Evolutionary conservation across 2,888 invertebrate species (phyloP), one percentile per base, ranked within the genome.

Genomic region (Nycteola revayana): DNA sequence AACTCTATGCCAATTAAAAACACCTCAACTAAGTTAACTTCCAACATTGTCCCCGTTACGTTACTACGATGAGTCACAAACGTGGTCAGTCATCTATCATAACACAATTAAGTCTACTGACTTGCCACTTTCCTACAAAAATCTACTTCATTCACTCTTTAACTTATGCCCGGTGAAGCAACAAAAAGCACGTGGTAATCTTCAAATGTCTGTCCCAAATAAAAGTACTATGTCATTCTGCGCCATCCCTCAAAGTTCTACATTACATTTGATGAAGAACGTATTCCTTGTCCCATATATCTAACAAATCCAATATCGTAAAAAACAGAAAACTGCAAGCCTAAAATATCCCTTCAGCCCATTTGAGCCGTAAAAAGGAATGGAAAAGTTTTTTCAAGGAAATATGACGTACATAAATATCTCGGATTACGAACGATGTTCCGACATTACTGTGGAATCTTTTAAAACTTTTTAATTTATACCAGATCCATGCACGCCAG

Each of bases 401-500:
- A 78, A 77, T 77, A 80, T 77, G 73, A 70, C 70, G 71, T 67
- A 75, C 77, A 80, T 78, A 80, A 82, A 82, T 77, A 69, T 70
- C 66, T 59, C 68, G 56, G 69, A 64, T 67, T 63, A 62, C 70
- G 66, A 67, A 72, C 77, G 75, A 73, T 79, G 75, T 79, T 84
- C 70, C 75, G 60, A 75, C 66, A 36, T 54, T 51, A 44, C 34
- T 44, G 53, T 51, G 45, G 40, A 64, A 68, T 75, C 64, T 65
- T 64, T 59, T 63, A 66, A 69, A 71, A 67, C 59, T 61, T 55
- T 57, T 52, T 57, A 63, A 62, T 66, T 65, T 60, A 62, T 58
- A 48, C 54, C 44, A 44, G 40, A 57, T 56, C 57, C 56, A 36
- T 49, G 58, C 51, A 43, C 36, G 32, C 23, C 17, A 28, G 47